Evolutionary conservation across 2,113 vertebrate genomes (phyloP).

Genomic region (Micronycteris hirsuta): DNA sequence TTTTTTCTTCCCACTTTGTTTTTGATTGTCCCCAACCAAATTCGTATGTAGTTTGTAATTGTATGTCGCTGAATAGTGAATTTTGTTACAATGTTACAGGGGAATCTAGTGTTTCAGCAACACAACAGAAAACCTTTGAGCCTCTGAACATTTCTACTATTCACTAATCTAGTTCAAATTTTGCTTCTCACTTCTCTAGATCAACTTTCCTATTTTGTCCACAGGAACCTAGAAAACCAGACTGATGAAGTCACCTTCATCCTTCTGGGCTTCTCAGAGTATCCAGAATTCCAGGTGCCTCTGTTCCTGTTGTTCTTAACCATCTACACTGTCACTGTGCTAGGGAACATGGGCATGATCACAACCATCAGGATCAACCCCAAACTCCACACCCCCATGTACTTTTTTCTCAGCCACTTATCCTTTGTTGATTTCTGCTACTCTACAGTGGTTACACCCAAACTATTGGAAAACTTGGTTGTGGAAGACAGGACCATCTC

Average conservation of each 20-base stretch:
- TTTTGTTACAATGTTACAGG: no score
- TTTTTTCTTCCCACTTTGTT: no score
- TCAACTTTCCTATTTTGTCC: not conserved
- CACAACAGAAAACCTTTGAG: no score
- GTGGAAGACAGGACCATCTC: not conserved
- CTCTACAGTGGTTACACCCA: not conserved
- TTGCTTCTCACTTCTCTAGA: not conserved
- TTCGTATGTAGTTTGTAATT: no score
- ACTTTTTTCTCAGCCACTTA: not conserved
- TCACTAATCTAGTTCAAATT: no score
- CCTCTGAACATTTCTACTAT: no score
- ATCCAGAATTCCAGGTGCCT: not conserved
- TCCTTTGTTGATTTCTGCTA: slow-evolving; percentile 8
- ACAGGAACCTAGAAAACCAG: not conserved
- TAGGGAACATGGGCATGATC: slow-evolving; percentile 7
- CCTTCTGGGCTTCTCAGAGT: not conserved
- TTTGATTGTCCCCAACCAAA: no score
- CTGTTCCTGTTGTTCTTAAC: not conserved
- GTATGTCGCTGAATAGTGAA: no score
- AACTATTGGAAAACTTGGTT: not conserved
- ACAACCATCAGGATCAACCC: not conserved
- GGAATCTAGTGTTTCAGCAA: no score
- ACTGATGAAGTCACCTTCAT: not conserved
- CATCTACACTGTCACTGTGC: not conserved
- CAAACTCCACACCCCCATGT: not conserved